Base-by-base conservation (phyloP, 2,888 invertebrate genomes). In the Leistus spinibarbis region DNA sequence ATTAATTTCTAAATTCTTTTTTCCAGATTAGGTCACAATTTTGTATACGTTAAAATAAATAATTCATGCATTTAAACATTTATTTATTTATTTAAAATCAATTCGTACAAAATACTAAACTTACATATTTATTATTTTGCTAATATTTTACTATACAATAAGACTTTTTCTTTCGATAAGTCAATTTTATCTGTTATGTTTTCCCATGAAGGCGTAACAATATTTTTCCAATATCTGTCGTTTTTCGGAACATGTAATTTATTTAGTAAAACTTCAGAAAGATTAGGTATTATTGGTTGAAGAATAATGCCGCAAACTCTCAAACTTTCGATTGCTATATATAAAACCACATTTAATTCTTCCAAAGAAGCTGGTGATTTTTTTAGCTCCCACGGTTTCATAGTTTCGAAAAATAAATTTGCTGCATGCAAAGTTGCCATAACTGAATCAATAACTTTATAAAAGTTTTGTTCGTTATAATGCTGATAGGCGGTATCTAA, bases 321-420 rank as follows among this genome's bases (percentile, higher is more conserved):
- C 60, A 96, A 85, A 0, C 93, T 91, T 86, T 99, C 98, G 87
- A 98, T 88, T 20, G 94, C 92, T 62, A 98, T 85, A 82, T 94
- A 93, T 74, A 98, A 88, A 67, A 97, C 90, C 16, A 91, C 90
- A 81, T 92, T 89, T 1, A 96, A 85, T 80, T 91, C 88, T 20
- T 87, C 83, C 13, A 81, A 78, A 22, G 84, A 82, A 60, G 88
- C 86, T 0, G 87, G 85, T 9, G 87, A 83, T 81, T 94, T 93
- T 70, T 88, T 90, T 76, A 98, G 87, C 79, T 92, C 90, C 99
- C 99, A 99, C 0, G 98, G 98, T 83, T 93, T 92, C 79, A 91
- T 89, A 2, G 91, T 87, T 82, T 98, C 94, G 81, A 99, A 92
- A 88, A 97, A 95, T 76, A 90, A 87, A 87, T 99, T 99, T 17